Base-by-base conservation (phyloP, 1,140 invertebrate species). In the Temnothorax curvispinosus region DNA sequence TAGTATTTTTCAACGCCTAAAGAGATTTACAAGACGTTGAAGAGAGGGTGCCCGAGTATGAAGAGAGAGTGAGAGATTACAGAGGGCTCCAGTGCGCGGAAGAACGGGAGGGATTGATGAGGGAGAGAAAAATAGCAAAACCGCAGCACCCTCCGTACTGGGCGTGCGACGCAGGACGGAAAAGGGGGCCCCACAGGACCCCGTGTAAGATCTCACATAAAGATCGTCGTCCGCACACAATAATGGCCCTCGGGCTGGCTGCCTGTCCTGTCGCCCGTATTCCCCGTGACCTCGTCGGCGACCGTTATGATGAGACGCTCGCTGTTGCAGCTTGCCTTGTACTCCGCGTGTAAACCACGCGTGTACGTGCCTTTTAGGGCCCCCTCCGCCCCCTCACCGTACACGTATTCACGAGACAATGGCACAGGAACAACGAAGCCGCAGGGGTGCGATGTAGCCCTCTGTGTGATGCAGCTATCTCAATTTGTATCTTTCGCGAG, bases 151-250 rank as follows among this genome's bases (percentile, higher is more conserved):
- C 93, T 93, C 91, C 18, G 60, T 85, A 78, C 7, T 91, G 90
- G 92, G 91, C 92, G 93, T 93, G 89, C 91, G 89, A 72, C 82
- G 72, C 85, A 86, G 89, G 90, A 75, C 77, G 41, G 13, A 69
- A 47, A 50, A 18, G 65, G n/a, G 41, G 38, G 38, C 74, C 82
- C 88, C 81, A 69, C 85, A 78, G 75, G 88, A 88, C 85, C 85
- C 87, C 91, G 90, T 91, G 91, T 91, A 93, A 93, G 93, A 94
- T 93, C 93, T 92, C 91, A 89, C 86, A 92, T 93, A 93, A 92
- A 93, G 93, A 93, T 93, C 88, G 89, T 91, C 89, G 91, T 91
- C 90, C 85, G 71, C 85, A 21, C 65, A 88, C 89, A 91, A 91
- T 91, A 91, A 91, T 89, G 85, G 86, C 82, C 72, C 80, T 86